These are phyloP conservation scores for Actinemys pallida DNA, from an alignment of 2,113 vertebrate genomes.

Conservation along the genomic window DNA sequence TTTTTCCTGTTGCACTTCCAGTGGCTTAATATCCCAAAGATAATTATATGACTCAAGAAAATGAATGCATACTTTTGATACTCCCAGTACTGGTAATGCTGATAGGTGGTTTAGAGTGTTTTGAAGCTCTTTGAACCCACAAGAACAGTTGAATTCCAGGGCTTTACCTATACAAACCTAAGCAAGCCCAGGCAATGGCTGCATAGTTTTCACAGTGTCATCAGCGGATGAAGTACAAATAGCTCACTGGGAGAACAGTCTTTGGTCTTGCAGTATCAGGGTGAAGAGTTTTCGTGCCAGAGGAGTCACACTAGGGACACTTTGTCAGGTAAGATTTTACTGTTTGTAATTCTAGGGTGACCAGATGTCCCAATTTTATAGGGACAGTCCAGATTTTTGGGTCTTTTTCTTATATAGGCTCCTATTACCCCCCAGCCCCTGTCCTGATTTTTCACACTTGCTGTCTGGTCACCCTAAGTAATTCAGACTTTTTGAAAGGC, in stretches of 20 bases:
- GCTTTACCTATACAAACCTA: slow-evolving; percentile 72
- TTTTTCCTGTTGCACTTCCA: not conserved
- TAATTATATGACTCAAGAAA: slow-evolving; percentile 68
- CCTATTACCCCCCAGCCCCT: no score
- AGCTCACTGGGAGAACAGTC: slow-evolving; percentile 44
- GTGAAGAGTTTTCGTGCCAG: not conserved
- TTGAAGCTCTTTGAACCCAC: slow-evolving; percentile 70
- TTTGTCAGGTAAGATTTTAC: slow-evolving; percentile 68
- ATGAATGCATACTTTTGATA: slow-evolving; percentile 29
- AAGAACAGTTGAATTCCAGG: slow-evolving; percentile 73
- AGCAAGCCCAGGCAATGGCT: slow-evolving; percentile 84
- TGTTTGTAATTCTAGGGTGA: not conserved
- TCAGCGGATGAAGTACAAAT: slow-evolving; percentile 48
- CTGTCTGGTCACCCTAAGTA: no score
- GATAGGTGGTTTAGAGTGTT: slow-evolving; percentile 58
- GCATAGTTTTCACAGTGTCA: slow-evolving; percentile 77
- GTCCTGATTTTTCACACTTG: no score
- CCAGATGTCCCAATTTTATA: no score
- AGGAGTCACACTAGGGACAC: not conserved
- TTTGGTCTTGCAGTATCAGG: slow-evolving; percentile 54
- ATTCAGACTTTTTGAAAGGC: not conserved
- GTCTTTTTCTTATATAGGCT: no score
- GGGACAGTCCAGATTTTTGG: no score
- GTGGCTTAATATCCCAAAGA: slow-evolving; percentile 41
- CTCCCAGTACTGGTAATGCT: slow-evolving; percentile 26